Percentiles rank a stretch among this genome's conserved stretches.
Evolutionary conservation across 2,113 vertebrate species (phyloP).

Genomic region (Amphilophus citrinellus): DNA sequence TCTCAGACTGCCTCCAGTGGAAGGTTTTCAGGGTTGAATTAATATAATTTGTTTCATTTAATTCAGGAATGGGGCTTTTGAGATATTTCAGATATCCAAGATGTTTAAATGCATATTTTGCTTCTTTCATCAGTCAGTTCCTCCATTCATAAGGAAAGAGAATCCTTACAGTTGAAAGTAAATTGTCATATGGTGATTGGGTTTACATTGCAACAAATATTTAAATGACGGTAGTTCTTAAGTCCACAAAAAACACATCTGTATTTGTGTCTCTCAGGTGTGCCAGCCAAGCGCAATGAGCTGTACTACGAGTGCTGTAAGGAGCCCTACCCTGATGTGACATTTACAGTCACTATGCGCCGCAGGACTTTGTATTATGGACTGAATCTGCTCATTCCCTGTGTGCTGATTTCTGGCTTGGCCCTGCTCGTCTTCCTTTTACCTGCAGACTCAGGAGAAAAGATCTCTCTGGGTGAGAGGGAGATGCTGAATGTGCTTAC

Average conservation of each 20-base stretch:
- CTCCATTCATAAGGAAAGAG: neutral
- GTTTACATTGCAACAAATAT: neutral
- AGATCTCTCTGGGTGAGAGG: constrained; percentile 83
- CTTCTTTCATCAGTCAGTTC: neutral
- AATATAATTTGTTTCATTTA: constrained; percentile 1
- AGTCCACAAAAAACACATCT: neutral
- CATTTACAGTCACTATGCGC: constrained; percentile 89
- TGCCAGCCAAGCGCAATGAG: constrained; percentile 89
- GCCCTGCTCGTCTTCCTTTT: constrained; percentile 88
- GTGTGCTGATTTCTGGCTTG: constrained; percentile 88
- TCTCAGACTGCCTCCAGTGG: neutral
- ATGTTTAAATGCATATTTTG: constrained; percentile 1
- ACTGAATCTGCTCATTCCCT: constrained; percentile 89
- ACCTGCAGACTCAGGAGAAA: constrained; percentile 84
- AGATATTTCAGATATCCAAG: neutral
- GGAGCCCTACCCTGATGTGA: constrained; percentile 90
- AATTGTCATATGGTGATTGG: neutral
- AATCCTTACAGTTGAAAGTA: neutral
- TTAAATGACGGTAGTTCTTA: neutral
- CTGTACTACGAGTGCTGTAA: constrained; percentile 90
- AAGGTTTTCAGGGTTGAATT: neutral
- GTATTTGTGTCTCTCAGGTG: constrained; percentile 72
- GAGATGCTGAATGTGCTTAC: neutral
- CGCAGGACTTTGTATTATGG: constrained; percentile 88
- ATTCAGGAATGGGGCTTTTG: neutral